Evolutionary conservation across 2,113 vertebrate genomes (phyloP), one percentile per base, ranked within the genome.

Genomic region (Pycnonotus jocosus): DNA sequence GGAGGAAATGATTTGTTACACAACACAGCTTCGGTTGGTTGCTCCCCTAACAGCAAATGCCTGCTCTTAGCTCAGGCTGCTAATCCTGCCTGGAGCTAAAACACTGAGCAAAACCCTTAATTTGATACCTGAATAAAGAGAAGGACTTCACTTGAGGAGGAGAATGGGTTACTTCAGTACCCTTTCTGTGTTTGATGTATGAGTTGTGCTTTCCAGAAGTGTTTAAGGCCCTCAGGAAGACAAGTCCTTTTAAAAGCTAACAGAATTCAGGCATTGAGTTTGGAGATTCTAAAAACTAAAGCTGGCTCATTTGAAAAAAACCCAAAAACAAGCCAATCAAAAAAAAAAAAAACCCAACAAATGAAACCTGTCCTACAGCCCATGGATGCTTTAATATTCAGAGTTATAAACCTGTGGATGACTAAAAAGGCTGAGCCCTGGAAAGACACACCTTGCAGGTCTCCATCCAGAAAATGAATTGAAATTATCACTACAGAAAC

Each of bases 1-100:
- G 56, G 31, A 90, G 16, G 51, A 66, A 77, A 91, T 90, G 64
- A 96, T 97, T 87, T 96, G 88, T 92, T 88, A 91, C 84, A 53
- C 76, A 64, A 57, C 23, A 19, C 35, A 90, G 80, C 62, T 79
- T 23, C 12, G 40, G 47, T 10, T 70, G 60, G 56, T 70, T 89
- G 87, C 73, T 85, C 60, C 50, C 20, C 38, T 74, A 62, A 48
- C 48, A 30, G 51, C 57, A 94, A 91, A 92, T 31, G 25, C 47
- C 84, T 81, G 45, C 82, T 66, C 38, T 64, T 44, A 62, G 81
- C 37, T 77, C 45, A 9, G 72, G 77, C 47, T 61, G 56, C 81
- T 56, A 28, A 76, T 11, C 33, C 73, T 72, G 84, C 80, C 88
- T 73, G 65, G 50, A 78, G 89, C 72, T 57, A 73, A 61, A 21